phyloP scores from a whole-genome alignment of 2,888 invertebrate species.

The Furcula furcula region DNA sequence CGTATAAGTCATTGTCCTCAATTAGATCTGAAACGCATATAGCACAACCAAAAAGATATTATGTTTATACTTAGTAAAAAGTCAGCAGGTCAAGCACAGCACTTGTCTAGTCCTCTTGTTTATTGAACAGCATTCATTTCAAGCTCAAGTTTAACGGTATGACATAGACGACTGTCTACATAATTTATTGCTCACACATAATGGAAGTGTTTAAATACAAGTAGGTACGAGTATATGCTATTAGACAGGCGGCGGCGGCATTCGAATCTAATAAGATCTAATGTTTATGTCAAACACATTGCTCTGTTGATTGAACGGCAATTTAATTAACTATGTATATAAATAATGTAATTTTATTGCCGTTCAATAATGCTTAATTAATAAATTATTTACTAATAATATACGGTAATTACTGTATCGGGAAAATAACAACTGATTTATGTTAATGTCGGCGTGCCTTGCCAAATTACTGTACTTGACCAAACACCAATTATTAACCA shows the following conservation, averaged over 20 bases:
- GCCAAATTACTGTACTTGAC: conserved; percentile 4
- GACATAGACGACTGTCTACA: no score
- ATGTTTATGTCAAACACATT: conserved; percentile 2
- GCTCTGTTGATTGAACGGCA: conserved; percentile 1
- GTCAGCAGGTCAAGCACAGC: no score
- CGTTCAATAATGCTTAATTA: background rate
- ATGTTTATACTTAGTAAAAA: no score
- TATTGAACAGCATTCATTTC: no score
- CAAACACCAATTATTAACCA: background rate
- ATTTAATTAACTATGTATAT: background rate
- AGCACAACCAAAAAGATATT: background rate
- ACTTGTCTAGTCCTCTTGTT: no score
- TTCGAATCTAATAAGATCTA: no score
- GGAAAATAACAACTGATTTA: background rate
- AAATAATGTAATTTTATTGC: background rate
- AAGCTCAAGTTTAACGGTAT: no score
- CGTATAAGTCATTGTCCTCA: conserved; percentile 4
- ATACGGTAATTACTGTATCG: background rate
- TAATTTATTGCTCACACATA: no score
- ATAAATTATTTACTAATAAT: conserved; percentile 2
- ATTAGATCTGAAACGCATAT: no score
- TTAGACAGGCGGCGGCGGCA: no score
- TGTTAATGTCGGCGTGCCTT: background rate
- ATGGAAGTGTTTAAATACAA: no score
- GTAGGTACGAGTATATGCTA: no score